Base-by-base conservation (phyloP, 64 coral and sea anemone genomes). In the Astreopora myriophthalma region DNA sequence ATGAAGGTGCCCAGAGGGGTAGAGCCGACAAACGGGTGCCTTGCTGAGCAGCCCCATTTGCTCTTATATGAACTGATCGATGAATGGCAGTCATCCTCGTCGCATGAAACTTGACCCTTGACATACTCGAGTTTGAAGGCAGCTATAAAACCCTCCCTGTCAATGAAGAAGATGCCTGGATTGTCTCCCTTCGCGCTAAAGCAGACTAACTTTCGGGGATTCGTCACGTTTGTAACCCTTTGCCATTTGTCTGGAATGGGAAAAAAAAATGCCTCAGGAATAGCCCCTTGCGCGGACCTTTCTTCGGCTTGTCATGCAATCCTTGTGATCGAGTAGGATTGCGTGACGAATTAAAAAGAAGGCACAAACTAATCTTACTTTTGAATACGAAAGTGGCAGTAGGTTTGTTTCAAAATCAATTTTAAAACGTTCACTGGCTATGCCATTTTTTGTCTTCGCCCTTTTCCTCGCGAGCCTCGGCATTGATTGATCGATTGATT, bases 51-150 rank as follows among this genome's bases (percentile, higher is more conserved):
- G 9, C 89, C 76, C 39, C 67, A 66, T 6, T 55, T 48, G 42
- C 75, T 80, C 16, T 49, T 35, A 33, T n/a, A 52, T 49, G 74
- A 55, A 49, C 9, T 19, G 17, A 20, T 23, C 9, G 39, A 3
- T 34, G 29, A 17, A 34, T 80, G 46, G 30, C 48, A 57, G 26
- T n/a, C 5, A 20, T 19, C 29, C 12, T 62, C 61, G 17, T 48
- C 31, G 64, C 74, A 78, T 3, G 38, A 48, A 19, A 91, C 76
- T 8, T 58, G 25, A 17, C 89, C 89, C 3, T 1, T 17, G 14
- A 14, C 31, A 46, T 91, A 64, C 2, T 57, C 89, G 17, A 91
- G 37, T 60, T 91, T 91, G 66, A 81, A 46, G 28, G 75, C 75
- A 17, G 63, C 76, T 16, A 82, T 29, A 83, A 91, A 91, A 48